A percentile compares a stretch with the other conserved stretches of the same genome.
These are phyloP conservation scores for Aphelinus certus DNA, from an alignment of 1,140 invertebrate genomes.

Conservation along the genomic window DNA sequence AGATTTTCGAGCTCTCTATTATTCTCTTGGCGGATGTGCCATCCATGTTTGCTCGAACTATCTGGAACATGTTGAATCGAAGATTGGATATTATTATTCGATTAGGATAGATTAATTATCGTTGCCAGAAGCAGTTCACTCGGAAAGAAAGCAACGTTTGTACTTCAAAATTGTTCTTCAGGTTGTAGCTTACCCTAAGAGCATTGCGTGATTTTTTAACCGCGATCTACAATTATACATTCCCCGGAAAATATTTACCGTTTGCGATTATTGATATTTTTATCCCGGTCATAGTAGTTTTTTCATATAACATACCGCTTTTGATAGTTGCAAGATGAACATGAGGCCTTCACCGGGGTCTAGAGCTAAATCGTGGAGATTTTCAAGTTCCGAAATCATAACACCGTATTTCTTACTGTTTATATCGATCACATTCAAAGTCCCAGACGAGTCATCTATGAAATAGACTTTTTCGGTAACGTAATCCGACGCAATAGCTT, in stretches of 20 bases:
- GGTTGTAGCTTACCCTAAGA: too few relatives aligned
- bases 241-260: too few relatives aligned
- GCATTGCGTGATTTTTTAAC: too few relatives aligned
- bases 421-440: neutral
- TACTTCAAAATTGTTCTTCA: too few relatives aligned
- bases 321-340: constrained; percentile 1
- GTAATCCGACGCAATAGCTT: constrained; percentile 7
- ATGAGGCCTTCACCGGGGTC: neutral
- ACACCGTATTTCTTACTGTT: neutral
- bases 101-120: too few relatives aligned
- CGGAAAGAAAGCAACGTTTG: too few relatives aligned
- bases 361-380: neutral
- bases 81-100: too few relatives aligned
- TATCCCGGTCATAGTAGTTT: too few relatives aligned
- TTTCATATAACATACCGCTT: neutral
- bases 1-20: neutral
- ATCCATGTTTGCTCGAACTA: constrained; percentile 18
- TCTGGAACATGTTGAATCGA: constrained; percentile 8
- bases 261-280: too few relatives aligned
- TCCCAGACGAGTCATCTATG: neutral
- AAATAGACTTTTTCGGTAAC: constrained; percentile 11
- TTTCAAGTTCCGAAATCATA: neutral
- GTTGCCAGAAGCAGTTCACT: too few relatives aligned
- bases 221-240: too few relatives aligned
- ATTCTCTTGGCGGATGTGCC: neutral